Conservation (phyloP, 1,140 invertebrate species). For the Listronotus oregonensis region DNA sequence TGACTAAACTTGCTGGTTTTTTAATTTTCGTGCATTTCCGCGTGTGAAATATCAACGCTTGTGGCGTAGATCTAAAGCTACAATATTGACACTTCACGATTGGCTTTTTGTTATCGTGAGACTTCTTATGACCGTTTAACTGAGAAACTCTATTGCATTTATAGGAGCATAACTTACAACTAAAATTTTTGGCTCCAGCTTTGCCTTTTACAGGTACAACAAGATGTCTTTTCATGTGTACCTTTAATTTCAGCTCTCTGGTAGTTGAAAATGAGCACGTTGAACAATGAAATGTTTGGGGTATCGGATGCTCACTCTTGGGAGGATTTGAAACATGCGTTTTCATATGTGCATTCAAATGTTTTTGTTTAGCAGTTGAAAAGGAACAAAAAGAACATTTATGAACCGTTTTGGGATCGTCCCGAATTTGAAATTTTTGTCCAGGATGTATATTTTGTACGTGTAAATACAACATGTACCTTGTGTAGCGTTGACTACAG, state of each 20-base stretch:
- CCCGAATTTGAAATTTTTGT: conserved; percentile 10
- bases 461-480: conserved; percentile 7
- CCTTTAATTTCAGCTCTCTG: background rate
- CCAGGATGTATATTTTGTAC: conserved; percentile 14
- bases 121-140: too few relatives aligned
- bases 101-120: too few relatives aligned
- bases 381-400: conserved; percentile 1
- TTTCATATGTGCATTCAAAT: conserved; percentile 7
- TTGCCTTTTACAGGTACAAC: too few relatives aligned
- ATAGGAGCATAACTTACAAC: too few relatives aligned
- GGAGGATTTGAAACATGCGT: background rate
- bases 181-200: too few relatives aligned
- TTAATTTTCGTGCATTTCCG: too few relatives aligned
- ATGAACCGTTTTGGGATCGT: background rate
- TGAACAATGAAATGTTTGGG: background rate
- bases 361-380: background rate
- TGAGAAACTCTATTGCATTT: too few relatives aligned
- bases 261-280: background rate
- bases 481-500: conserved; percentile 13
- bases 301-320: background rate
- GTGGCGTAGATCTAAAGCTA: too few relatives aligned
- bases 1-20: too few relatives aligned
- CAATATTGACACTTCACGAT: too few relatives aligned
- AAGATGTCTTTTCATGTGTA: background rate
- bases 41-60: too few relatives aligned